Percentiles rank a stretch among this genome's conserved stretches.
Evolutionary conservation across 2,888 invertebrate species (phyloP).

Genomic region (Chloroclystis v-ata): DNA sequence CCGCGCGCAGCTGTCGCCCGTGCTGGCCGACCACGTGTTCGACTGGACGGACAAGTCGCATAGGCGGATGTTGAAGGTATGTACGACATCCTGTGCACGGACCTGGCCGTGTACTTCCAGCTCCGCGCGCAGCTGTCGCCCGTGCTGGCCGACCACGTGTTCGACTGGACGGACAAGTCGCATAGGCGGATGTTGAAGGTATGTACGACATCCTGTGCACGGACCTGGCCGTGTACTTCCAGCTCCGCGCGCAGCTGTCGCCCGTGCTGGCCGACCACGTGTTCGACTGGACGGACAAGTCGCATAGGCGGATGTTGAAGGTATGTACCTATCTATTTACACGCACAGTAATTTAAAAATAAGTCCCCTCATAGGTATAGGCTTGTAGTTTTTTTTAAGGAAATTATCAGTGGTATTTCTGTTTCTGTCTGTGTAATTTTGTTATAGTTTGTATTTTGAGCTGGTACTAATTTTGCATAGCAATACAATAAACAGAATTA

Average conservation of each 20-base stretch:
- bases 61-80: slow-evolving; percentile 72
- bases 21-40: slow-evolving; percentile 65
- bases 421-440: no score
- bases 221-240: not conserved
- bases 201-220: not conserved
- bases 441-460: no score
- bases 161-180: slow-evolving; percentile 66
- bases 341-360: no score
- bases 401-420: no score
- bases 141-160: slow-evolving; percentile 62
- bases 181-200: slow-evolving; percentile 77
- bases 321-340: no score
- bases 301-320: no score
- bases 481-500: no score
- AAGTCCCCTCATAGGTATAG: no score
- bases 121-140: slow-evolving; percentile 73
- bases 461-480: no score
- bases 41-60: slow-evolving; percentile 71
- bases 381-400: no score
- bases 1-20: slow-evolving; percentile 72
- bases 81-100: slow-evolving; percentile 77
- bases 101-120: slow-evolving; percentile 77
- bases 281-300: no score
- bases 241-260: not conserved
- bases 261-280: no score